Base-by-base conservation (phyloP, 2,888 invertebrate genomes). In the Caenorhabditis doughertyi region DNA sequence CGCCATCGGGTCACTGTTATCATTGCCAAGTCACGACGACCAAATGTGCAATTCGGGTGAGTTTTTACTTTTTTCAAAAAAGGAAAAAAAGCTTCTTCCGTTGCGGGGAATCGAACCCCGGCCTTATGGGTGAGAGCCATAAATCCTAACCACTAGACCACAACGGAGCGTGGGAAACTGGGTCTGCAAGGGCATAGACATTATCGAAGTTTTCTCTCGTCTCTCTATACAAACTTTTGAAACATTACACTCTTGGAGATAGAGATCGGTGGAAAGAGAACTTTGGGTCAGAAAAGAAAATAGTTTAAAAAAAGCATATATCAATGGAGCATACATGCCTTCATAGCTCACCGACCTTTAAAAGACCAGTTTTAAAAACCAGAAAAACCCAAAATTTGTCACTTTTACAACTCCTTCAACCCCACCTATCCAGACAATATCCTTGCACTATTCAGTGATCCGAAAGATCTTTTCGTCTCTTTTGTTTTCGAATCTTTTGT, bases 91-190 rank as follows among this genome's bases (percentile, higher is more conserved):
- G 9, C 32, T 7, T 70, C 25, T 81, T 84, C 77, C 79, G 73
- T 68, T 81, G 79, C 79, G 70, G 81, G 84, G 79, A 84, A 81
- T 84, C 84, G 84, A 84, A 84, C 84, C 82, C 84, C 65, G 83
- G 80, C 83, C 83, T 83, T 84, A 73, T 81, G 84, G 81, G 83
- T 84, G 84, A 84, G 83, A 84, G 84, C 84, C 83, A 80, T 77
- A 84, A 84, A 84, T 84, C 83, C 82, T 83, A 84, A 84, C 81
- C 84, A 84, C 84, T 84, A 84, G 81, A 82, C 81, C 81, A 84
- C 76, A 76, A 79, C 79, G 68, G 79, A 79, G 58, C 47, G 44
- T 60, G 60, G 16, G 2, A 16, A 23, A 47, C 23, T 8, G 18
- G n/a, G 56, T 16, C 16, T 18, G 18, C 9, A 18, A 35, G 29